phyloP scores from a whole-genome alignment of 2,797 vertebrate genomes.

The Karalla daura region DNA sequence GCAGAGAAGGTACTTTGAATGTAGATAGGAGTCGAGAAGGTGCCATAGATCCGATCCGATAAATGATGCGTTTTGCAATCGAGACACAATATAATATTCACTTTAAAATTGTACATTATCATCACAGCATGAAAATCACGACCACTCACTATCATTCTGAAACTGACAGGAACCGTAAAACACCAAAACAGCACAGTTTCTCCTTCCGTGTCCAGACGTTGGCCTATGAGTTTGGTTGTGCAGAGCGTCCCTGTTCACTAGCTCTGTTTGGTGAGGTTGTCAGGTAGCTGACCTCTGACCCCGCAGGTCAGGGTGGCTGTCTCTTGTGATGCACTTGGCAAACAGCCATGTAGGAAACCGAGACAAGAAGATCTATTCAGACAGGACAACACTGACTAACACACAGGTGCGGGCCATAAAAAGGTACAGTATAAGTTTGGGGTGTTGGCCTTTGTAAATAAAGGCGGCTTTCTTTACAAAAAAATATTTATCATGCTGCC shows the following conservation, averaged over 20 bases:
- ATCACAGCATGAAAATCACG: conserved; percentile 75
- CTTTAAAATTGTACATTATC: conserved; percentile 66
- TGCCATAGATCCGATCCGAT: conserved; percentile 41
- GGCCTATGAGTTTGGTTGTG: conserved; percentile 52
- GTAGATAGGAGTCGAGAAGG: conserved; percentile 51
- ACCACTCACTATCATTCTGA: conserved; percentile 61
- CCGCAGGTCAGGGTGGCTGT: conserved; percentile 48
- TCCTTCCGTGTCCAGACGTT: conserved; percentile 43
- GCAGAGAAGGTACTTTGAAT: conserved; percentile 54
- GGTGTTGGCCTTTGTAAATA: conserved; percentile 94
- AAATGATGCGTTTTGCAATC: conserved; percentile 55
- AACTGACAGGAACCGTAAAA: conserved; percentile 52
- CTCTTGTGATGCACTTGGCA: conserved; percentile 65
- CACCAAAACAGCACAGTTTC: conserved; percentile 56
- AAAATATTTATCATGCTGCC: conserved; percentile 94
- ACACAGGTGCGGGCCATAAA: conserved; percentile 71
- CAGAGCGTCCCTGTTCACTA: conserved; percentile 52
- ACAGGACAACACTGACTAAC: conserved; percentile 78
- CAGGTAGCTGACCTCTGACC: conserved; percentile 66
- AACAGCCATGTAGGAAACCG: conserved; percentile 60
- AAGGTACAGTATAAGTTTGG: conserved; percentile 73
- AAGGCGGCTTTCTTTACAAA: conserved; percentile 95
- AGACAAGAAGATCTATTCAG: conserved; percentile 75
- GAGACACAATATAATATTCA: conserved; percentile 65
- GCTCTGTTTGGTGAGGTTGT: conserved; percentile 66